phyloP scores from a whole-genome alignment of 2,888 invertebrate species.

The Drosophila meridionalis region DNA sequence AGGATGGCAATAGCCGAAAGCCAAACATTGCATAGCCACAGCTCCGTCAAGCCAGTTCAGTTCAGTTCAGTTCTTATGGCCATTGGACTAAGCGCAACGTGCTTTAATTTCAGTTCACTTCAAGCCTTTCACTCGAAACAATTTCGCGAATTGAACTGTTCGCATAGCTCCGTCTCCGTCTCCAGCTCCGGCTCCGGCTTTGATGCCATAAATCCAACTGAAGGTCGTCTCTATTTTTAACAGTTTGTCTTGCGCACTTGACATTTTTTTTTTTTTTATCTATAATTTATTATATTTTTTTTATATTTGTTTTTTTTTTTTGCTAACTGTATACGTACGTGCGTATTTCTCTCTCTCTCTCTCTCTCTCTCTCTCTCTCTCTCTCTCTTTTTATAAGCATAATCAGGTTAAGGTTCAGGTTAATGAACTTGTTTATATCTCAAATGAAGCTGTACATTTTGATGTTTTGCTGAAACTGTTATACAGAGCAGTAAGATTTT shows the following conservation, averaged over 20 bases:
- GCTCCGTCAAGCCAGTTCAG: neutral
- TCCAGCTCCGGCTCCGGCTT: conserved; percentile 10
- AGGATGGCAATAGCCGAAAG: conserved; percentile 34
- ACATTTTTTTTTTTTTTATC: conserved; percentile 25
- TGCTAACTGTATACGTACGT: neutral
- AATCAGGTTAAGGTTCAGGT: conserved; percentile 5
- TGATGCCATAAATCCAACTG: conserved; percentile 57
- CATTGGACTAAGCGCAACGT: conserved; percentile 32
- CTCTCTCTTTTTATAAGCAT: too few relatives aligned
- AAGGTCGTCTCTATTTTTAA: conserved; percentile 50
- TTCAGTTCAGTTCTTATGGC: conserved; percentile 19
- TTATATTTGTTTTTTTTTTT: neutral
- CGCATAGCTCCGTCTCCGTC: conserved; percentile 7
- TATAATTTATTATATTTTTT: neutral
- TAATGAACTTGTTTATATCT: neutral
- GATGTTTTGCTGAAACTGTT: neutral
- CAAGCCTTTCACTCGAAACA: conserved; percentile 61
- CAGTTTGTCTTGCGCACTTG: conserved; percentile 26
- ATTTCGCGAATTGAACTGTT: conserved; percentile 19
- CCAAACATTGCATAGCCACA: conserved; percentile 36
- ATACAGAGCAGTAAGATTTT: neutral
- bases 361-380: neutral
- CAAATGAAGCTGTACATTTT: too few relatives aligned
- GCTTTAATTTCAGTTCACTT: conserved; percentile 32
- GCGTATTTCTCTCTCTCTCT: neutral